phyloP scores from a whole-genome alignment of 2,797 vertebrate species.

The Psittacula derbiana region DNA sequence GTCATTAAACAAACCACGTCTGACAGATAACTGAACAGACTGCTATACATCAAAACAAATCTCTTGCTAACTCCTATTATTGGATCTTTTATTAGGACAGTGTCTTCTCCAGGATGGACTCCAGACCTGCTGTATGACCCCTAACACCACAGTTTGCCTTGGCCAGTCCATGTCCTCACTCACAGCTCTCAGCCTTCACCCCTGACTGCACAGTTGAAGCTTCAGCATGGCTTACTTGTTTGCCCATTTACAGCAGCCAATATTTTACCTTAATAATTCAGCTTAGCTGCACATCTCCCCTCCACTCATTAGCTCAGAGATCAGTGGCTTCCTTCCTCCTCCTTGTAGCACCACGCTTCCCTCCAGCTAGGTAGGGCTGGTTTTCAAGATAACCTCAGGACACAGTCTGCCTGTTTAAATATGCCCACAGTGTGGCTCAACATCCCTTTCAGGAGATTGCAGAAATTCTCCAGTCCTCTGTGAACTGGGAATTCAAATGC shows the following conservation, averaged over 20 bases:
- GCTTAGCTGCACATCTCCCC: not conserved
- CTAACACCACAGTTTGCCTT: not conserved
- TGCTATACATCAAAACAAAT: not conserved
- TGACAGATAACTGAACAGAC: not conserved
- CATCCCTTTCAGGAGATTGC: not conserved
- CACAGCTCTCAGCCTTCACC: not conserved
- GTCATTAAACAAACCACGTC: not conserved
- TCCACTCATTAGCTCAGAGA: not conserved
- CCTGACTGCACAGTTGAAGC: not conserved
- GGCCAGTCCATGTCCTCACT: fast-evolving
- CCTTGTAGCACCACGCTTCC: not conserved
- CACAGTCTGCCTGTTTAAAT: not conserved
- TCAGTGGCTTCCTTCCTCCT: not conserved
- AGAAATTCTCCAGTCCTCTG: not conserved
- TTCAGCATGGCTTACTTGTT: not conserved
- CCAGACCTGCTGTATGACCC: not conserved
- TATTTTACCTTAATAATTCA: not conserved
- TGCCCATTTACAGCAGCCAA: not conserved
- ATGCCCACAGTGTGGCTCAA: not conserved
- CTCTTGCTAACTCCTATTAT: not conserved
- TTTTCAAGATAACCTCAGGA: not conserved
- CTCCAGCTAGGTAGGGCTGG: not conserved
- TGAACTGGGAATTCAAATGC: not conserved
- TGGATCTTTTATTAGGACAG: not conserved
- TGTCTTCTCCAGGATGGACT: not conserved